phyloP scores from a whole-genome alignment of 1,140 invertebrate species.

The Drosophila santomea region DNA sequence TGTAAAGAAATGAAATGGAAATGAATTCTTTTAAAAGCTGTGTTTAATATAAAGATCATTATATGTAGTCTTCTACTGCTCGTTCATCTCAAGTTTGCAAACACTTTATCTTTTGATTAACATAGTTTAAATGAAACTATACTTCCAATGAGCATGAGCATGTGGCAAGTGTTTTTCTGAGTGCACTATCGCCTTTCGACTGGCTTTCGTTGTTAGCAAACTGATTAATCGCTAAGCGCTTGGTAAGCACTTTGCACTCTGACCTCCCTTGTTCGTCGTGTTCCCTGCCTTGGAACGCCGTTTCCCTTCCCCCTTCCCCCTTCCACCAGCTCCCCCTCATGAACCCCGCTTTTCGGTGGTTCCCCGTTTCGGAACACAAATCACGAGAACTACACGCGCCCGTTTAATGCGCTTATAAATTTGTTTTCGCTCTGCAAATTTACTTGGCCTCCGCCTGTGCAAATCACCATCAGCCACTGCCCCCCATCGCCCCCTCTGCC shows the following conservation, averaged over 20 bases:
- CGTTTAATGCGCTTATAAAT: conserved; percentile 81
- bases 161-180: background rate
- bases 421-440: conserved; percentile 75
- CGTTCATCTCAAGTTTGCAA: too few species aligned
- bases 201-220: conserved; percentile 60
- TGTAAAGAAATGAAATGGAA: too few species aligned
- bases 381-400: conserved; percentile 72
- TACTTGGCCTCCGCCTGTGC: conserved; percentile 38
- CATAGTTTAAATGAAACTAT: too few species aligned
- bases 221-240: conserved; percentile 81
- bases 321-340: background rate
- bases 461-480: conserved; percentile 8
- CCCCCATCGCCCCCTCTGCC: background rate
- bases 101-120: too few species aligned
- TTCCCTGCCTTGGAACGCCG: conserved; percentile 4
- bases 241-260: conserved; percentile 73
- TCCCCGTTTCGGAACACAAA: conserved; percentile 47
- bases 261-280: conserved; percentile 47
- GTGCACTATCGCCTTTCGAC: conserved; percentile 36
- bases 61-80: too few species aligned
- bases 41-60: too few species aligned
- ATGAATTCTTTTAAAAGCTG: too few species aligned
- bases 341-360: conserved; percentile 15
- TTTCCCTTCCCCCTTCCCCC: background rate
- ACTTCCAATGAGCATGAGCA: too few species aligned